Conservation (phyloP, 1,140 invertebrate species). For the Apolygus lucorum region DNA sequence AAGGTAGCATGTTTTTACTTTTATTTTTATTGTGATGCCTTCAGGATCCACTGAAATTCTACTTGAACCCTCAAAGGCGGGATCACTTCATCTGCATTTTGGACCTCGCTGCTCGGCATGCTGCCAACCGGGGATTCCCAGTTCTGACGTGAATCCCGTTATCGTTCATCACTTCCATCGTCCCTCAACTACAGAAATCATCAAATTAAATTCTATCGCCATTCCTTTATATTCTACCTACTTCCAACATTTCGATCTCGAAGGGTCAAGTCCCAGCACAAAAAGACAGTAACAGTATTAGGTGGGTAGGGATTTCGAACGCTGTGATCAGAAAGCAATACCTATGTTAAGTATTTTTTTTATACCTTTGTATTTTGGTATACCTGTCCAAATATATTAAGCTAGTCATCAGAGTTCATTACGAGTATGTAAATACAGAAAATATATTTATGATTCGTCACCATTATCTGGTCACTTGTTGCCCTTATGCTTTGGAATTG, state of each 20-base stretch:
- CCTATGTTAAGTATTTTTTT: background rate
- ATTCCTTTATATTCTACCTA: no score
- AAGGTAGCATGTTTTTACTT: no score
- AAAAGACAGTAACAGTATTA: background rate
- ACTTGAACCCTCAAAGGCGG: conserved; percentile 31
- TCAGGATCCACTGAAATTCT: conserved; percentile 25
- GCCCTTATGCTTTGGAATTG: no score
- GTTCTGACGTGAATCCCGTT: no score
- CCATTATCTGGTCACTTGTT: no score
- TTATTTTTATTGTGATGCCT: no score
- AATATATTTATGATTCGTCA: no score
- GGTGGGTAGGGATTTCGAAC: background rate
- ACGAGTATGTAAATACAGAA: background rate
- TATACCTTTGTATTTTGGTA: background rate
- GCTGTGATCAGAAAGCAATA: background rate
- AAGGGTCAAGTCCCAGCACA: background rate
- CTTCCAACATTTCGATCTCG: no score
- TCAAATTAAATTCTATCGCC: no score
- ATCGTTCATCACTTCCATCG: no score
- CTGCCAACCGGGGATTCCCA: conserved; percentile 28
- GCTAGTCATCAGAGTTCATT: background rate
- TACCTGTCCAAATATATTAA: background rate
- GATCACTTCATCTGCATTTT: conserved; percentile 32
- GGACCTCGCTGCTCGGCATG: conserved; percentile 29
- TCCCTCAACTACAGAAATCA: no score